These are phyloP conservation scores for Neotoxoptera formosana DNA, from an alignment of 1,140 invertebrate species.

Conservation along the genomic window DNA sequence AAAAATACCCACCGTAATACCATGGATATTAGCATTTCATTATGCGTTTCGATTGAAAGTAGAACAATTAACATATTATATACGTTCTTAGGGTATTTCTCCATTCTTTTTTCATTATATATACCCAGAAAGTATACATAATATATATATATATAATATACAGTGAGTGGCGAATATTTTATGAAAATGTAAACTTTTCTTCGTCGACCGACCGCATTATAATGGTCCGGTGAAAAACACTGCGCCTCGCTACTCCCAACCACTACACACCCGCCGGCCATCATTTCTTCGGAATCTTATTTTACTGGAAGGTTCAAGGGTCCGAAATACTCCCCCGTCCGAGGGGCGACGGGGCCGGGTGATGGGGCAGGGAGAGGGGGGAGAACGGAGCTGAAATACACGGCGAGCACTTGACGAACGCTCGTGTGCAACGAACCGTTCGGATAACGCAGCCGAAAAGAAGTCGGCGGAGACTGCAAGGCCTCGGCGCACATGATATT, in stretches of 20 bases:
- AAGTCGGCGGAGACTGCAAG: neutral
- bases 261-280: neutral
- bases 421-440: conserved; percentile 41
- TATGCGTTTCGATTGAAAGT: conserved; percentile 52
- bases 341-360: neutral
- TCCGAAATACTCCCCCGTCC: neutral
- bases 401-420: neutral
- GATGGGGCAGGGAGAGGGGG: neutral
- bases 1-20: conserved; percentile 29
- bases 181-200: conserved; percentile 52
- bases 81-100: neutral
- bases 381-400: neutral
- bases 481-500: neutral
- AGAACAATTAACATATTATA: conserved; percentile 55
- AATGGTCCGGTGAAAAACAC: conserved; percentile 43
- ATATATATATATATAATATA: neutral
- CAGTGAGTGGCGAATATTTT: conserved; percentile 33
- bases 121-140: conserved; percentile 8
- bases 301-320: conserved; percentile 17
- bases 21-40: conserved; percentile 53
- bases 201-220: conserved; percentile 17
- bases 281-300: conserved; percentile 20
- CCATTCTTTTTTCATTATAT: conserved; percentile 37
- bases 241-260: no score
- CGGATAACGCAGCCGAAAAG: neutral